Evolutionary conservation across 2,113 vertebrate genomes (phyloP).

Genomic region (Vulpes lagopus): DNA sequence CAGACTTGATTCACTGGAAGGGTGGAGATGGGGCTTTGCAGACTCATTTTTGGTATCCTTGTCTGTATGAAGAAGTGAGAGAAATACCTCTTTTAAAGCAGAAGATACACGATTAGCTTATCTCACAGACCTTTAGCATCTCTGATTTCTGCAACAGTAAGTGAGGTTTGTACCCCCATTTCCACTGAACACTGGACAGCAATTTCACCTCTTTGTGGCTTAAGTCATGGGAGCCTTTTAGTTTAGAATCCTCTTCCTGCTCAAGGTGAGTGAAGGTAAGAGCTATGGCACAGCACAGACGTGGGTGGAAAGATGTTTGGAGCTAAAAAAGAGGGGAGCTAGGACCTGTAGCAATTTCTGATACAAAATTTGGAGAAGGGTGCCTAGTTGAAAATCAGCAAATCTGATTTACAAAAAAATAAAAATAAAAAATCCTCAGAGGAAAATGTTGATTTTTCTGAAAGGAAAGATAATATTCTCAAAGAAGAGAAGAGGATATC

Average conservation of each 20-base stretch:
- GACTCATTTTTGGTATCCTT: neutral
- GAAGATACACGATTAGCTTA: neutral
- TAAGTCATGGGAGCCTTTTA: neutral
- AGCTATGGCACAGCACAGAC: neutral
- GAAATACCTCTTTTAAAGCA: constrained; percentile 23
- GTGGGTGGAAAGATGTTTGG: neutral
- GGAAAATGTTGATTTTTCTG: constrained; percentile 47
- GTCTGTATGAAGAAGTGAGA: neutral
- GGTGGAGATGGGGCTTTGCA: neutral
- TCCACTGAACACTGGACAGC: neutral
- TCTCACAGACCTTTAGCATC: neutral
- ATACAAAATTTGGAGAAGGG: constrained; percentile 4
- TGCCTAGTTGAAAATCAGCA: neutral
- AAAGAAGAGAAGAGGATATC: neutral
- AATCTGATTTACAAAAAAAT: neutral
- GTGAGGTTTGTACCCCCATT: neutral
- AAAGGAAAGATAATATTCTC: constrained; percentile 34
- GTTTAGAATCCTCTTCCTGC: neutral
- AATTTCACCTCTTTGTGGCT: neutral
- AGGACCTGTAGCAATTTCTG: neutral
- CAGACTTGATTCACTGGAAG: constrained; percentile 67
- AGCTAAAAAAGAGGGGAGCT: neutral
- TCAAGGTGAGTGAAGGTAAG: neutral
- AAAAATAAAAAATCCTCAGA: neutral
- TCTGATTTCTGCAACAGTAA: neutral